phyloP scores from a whole-genome alignment of 2,888 invertebrate genomes.

The Meta bourneti region DNA sequence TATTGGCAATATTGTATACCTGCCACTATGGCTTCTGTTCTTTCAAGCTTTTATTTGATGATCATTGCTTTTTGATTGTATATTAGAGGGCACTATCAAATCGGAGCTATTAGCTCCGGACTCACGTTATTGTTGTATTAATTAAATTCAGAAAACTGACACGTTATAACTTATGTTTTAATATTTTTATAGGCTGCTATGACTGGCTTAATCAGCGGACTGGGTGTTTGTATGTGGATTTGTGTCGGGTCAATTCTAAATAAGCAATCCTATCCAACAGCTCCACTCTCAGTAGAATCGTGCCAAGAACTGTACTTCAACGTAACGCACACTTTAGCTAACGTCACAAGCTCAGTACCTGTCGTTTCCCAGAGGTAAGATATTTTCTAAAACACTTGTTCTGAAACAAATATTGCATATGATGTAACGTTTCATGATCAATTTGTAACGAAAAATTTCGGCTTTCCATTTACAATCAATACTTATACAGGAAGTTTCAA shows the following conservation, averaged over 20 bases:
- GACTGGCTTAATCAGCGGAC: slow-evolving; percentile 78
- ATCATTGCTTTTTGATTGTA: too few relatives aligned
- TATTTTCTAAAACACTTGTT: neutral
- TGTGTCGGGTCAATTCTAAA: slow-evolving; percentile 79
- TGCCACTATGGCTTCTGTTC: too few relatives aligned
- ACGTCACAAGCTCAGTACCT: slow-evolving; percentile 20
- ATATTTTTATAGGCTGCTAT: slow-evolving; percentile 71
- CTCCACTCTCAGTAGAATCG: slow-evolving; percentile 79
- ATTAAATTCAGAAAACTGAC: too few relatives aligned
- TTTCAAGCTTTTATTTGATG: too few relatives aligned
- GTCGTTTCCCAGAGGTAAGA: slow-evolving; percentile 41
- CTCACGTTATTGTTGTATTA: too few relatives aligned
- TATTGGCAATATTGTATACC: too few relatives aligned
- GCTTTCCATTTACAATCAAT: too few relatives aligned
- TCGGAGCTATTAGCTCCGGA: too few relatives aligned
- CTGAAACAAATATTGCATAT: too few relatives aligned
- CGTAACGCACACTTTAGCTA: slow-evolving; percentile 46
- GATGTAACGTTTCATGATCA: too few relatives aligned
- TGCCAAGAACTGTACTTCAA: slow-evolving; percentile 77
- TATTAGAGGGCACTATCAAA: too few relatives aligned
- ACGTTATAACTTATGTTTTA: neutral
- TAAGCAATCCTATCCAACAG: slow-evolving; percentile 77
- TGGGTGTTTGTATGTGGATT: slow-evolving; percentile 80
- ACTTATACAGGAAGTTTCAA: neutral
- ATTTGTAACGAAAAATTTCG: too few relatives aligned